These are phyloP conservation scores for Agrochola macilenta DNA, from an alignment of 2,888 invertebrate species.

Conservation along the genomic window DNA sequence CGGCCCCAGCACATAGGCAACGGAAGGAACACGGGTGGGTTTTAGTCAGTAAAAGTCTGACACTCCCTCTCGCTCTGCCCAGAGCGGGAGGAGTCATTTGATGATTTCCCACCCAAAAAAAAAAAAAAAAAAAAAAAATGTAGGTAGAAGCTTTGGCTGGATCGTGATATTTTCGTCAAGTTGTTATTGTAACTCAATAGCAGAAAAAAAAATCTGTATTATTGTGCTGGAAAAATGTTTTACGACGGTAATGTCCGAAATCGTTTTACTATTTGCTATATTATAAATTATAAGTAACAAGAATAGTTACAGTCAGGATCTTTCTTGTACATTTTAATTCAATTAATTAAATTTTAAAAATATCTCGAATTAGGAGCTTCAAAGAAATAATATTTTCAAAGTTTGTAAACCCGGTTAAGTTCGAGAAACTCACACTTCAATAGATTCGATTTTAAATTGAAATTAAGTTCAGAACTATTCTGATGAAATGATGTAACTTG, in stretches of 20 bases:
- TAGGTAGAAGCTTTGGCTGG: slow-evolving; percentile 2
- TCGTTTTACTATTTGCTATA: not conserved
- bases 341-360: not conserved
- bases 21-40: too few species aligned
- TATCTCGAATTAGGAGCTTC: not conserved
- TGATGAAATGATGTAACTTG: slow-evolving; percentile 37
- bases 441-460: slow-evolving; percentile 20
- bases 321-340: not conserved
- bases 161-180: slow-evolving; percentile 10
- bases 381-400: slow-evolving; percentile 13
- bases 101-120: too few species aligned
- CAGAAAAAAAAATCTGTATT: not conserved
- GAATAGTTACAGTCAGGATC: slow-evolving; percentile 15
- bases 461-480: slow-evolving; percentile 39
- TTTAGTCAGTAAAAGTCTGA: too few species aligned
- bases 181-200: slow-evolving; percentile 35
- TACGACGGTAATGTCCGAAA: not conserved
- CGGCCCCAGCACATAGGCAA: too few species aligned
- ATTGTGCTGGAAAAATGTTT: not conserved
- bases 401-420: slow-evolving; percentile 13
- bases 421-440: slow-evolving; percentile 26
- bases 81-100: too few species aligned
- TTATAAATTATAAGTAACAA: not conserved
- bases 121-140: too few species aligned
- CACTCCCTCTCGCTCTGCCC: too few species aligned